Base-by-base conservation (phyloP, 2,797 vertebrate species). In the Euthynnus affinis region DNA sequence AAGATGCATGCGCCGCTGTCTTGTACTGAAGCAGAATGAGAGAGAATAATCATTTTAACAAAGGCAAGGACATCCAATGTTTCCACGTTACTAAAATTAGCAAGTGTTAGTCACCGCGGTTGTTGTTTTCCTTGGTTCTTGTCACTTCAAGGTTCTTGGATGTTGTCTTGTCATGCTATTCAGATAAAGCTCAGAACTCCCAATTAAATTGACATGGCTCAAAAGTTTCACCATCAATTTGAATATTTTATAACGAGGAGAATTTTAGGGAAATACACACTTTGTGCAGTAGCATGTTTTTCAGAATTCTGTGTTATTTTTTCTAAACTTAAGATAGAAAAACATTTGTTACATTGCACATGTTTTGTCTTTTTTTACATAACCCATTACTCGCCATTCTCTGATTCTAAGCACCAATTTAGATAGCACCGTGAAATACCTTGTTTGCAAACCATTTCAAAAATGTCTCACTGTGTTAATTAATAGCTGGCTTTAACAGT, bases 121-220 rank as follows among this genome's bases (percentile, higher is more conserved):
- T 80, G 71, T 65, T 85, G 61, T 89, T 80, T 82, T 69, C 78
- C 64, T 87, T 73, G 27, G 7, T 71, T 79, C 75, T 80, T 81
- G 77, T 91, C 91, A 90, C 87, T 76, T 88, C 59, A 62, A 57
- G 68, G 56, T 80, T 90, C 71, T 65, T 63, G 76, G 59, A 83
- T 58, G 79, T 82, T 74, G 71, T 74, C 74, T 69, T 84, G 78
- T 75, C 80, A 84, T 15, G 80, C 83, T 79, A 23, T 53, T 89
- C 60, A 72, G 75, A 85, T 53, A 53, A 84, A 48, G 25, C 80
- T 73, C 66, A 77, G 57, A 71, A 40, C 46, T 57, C 51, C 87
- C 93, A 94, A 95, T 96, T 95, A 94, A 94, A 96, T 89, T 93
- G 88, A 78, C 91, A 93, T 90, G 91, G 91, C 81, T 80, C 89